Base-by-base conservation (phyloP, 2,797 vertebrate species). In the Karalla daura region DNA sequence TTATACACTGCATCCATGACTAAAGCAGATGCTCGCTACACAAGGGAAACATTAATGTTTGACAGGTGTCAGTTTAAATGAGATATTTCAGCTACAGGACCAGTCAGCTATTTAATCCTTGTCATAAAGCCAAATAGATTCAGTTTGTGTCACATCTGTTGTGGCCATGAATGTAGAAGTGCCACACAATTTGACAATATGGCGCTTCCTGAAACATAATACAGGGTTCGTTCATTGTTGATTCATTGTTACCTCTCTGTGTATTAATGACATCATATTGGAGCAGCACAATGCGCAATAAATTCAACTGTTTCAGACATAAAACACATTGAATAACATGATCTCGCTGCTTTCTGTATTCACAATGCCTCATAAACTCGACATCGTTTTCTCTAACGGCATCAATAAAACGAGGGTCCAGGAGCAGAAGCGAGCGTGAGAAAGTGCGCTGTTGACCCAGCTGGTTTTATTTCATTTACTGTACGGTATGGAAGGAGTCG, bases 381-480 rank as follows among this genome's bases (percentile, higher is more conserved):
- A 30, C n/a, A 9, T 21, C 20, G 4, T 36, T 63, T 20, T 66
- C 49, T 40, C 6, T 61, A 11, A 30, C 27, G n/a, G 7, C 17
- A 43, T 59, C 15, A 13, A 49, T 54, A 28, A 66, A 40, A 18
- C 5, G 7, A 28, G 17, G 45, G 28, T 27, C 18, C 20, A 17
- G 24, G 45, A 47, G 56, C 21, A 54, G 55, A 40, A 30, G 0
- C 18, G 45, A 53, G 18, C 36, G 46, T 76, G 69, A 77, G 72
- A 70, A 74, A 76, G 30, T 41, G 47, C 17, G 28, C 11, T 70
- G 64, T 84, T 78, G 73, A 72, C 41, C 54, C 72, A 85, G 67
- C 54, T 79, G 68, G 28, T 65, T 78, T 64, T 63, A 54, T 76
- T 86, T 58, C 8, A 68, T 66, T 51, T 30, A 49, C 47, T 44